These are phyloP conservation scores for Lysiphlebus fabarum DNA, from an alignment of 1,140 invertebrate species.

Conservation along the genomic window DNA sequence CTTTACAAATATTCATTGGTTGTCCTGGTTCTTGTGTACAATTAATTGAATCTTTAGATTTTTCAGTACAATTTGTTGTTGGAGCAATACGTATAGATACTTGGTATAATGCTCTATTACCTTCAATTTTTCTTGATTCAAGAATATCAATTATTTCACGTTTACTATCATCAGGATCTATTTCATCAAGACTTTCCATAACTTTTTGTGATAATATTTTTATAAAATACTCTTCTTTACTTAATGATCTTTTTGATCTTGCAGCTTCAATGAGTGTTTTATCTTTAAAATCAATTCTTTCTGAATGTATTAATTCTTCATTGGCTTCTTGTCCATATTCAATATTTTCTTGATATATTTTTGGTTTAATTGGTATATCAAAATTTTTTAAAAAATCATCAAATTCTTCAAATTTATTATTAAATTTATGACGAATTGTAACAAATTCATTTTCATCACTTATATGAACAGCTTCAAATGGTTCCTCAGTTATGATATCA, in stretches of 20 bases:
- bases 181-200: slow-evolving; percentile 45
- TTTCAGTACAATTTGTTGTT: slow-evolving; percentile 27
- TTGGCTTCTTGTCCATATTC: slow-evolving; percentile 24
- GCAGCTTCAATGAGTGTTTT: slow-evolving; percentile 14
- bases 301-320: slow-evolving; percentile 29
- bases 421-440: slow-evolving; percentile 26
- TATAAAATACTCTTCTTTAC: slow-evolving; percentile 34
- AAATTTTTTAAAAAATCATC: slow-evolving; percentile 48
- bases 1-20: slow-evolving; percentile 35
- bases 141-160: slow-evolving; percentile 44
- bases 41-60: slow-evolving; percentile 16
- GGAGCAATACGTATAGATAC: slow-evolving; percentile 27
- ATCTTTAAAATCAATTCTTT: slow-evolving; percentile 20
- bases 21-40: slow-evolving; percentile 32
- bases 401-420: slow-evolving; percentile 46
- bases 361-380: slow-evolving; percentile 35
- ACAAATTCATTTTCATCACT: slow-evolving; percentile 1
- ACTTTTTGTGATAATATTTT: slow-evolving; percentile 47
- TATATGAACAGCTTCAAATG: slow-evolving; percentile 24
- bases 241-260: slow-evolving; percentile 25
- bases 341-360: slow-evolving; percentile 22
- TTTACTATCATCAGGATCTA: slow-evolving; percentile 49
- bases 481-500: slow-evolving; percentile 28
- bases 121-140: slow-evolving; percentile 39
- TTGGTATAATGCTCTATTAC: slow-evolving; percentile 29